A percentile compares a stretch with the other conserved stretches of the same genome.
phyloP scores from a whole-genome alignment of 2,113 vertebrate species.

The Gymnobelideus leadbeateri region DNA sequence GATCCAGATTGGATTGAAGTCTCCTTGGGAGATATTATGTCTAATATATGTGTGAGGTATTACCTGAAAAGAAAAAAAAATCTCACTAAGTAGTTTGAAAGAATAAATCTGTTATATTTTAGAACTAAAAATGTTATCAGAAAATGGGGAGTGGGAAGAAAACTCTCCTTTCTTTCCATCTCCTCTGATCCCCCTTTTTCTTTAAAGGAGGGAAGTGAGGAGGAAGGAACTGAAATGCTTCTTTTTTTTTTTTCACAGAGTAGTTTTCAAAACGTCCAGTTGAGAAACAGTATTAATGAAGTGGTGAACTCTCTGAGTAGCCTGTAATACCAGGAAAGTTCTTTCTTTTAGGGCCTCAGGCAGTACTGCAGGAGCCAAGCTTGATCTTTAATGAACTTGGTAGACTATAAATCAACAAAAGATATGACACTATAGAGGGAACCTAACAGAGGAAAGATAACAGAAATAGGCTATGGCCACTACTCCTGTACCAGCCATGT shows the following conservation, averaged over 20 bases:
- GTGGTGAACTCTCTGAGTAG: constrained; percentile 78
- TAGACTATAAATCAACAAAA: constrained; percentile 80
- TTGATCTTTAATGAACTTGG: constrained; percentile 83
- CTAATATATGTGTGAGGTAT: constrained; percentile 19
- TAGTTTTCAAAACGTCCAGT: constrained; percentile 71
- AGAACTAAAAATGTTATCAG: neutral
- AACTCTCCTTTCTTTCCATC: neutral
- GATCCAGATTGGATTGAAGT: neutral
- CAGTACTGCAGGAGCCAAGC: constrained; percentile 78
- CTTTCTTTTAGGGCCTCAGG: constrained; percentile 81
- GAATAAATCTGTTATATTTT: constrained; percentile 37
- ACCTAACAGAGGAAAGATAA: constrained; percentile 15
- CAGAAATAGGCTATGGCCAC: constrained; percentile 34
- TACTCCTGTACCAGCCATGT: constrained; percentile 16
- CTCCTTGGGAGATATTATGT: constrained; percentile 18
- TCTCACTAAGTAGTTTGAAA: constrained; percentile 1
- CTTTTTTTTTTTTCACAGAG: constrained; percentile 34
- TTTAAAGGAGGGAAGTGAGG: constrained; percentile 2
- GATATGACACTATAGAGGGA: constrained; percentile 75
- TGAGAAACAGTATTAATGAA: constrained; percentile 81
- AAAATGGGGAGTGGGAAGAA: neutral
- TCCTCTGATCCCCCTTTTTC: constrained; percentile 37
- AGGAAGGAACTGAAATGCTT: neutral
- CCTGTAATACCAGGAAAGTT: constrained; percentile 75
- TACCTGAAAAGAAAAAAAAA: neutral